Percentiles rank a stretch among this genome's conserved stretches.
These are phyloP conservation scores for Acleris literana DNA, from an alignment of 2,888 invertebrate genomes.

Conservation along the genomic window DNA sequence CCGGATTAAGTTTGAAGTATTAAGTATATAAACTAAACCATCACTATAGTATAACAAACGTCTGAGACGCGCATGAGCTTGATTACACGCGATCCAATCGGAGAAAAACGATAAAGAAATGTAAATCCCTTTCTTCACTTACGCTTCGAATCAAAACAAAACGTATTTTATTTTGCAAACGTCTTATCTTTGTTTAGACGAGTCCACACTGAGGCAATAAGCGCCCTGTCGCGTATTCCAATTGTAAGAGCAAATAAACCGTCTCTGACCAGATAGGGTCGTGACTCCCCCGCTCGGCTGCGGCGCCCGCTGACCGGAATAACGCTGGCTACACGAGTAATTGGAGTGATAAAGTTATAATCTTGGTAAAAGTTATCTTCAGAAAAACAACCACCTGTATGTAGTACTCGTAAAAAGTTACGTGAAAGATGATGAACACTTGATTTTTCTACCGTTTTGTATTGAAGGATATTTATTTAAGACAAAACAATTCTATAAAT, in stretches of 20 bases:
- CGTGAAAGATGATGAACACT: too few relatives aligned
- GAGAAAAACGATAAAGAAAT: slow-evolving; percentile 22
- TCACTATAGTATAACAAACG: too few relatives aligned
- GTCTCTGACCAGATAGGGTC: slow-evolving; percentile 30
- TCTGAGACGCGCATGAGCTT: neutral
- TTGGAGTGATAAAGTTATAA: neutral
- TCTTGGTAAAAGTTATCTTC: too few relatives aligned
- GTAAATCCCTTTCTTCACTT: slow-evolving; percentile 24
- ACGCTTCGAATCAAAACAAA: slow-evolving; percentile 25
- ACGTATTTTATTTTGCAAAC: slow-evolving; percentile 23
- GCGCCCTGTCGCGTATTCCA: slow-evolving; percentile 57
- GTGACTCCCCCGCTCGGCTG: slow-evolving; percentile 22
- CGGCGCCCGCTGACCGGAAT: neutral
- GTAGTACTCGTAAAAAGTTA: too few relatives aligned
- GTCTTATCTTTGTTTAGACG: slow-evolving; percentile 23
- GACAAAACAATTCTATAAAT: too few relatives aligned
- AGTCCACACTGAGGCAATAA: slow-evolving; percentile 30
- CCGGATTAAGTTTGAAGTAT: too few relatives aligned
- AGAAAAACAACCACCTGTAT: too few relatives aligned
- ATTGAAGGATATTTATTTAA: too few relatives aligned
- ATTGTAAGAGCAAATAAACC: slow-evolving; percentile 65
- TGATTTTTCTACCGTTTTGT: too few relatives aligned
- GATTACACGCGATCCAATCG: slow-evolving; percentile 12
- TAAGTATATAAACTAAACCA: too few relatives aligned
- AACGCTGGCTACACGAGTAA: neutral